Conservation (phyloP, 2,113 vertebrate species). For the Bubo scandiacus region DNA sequence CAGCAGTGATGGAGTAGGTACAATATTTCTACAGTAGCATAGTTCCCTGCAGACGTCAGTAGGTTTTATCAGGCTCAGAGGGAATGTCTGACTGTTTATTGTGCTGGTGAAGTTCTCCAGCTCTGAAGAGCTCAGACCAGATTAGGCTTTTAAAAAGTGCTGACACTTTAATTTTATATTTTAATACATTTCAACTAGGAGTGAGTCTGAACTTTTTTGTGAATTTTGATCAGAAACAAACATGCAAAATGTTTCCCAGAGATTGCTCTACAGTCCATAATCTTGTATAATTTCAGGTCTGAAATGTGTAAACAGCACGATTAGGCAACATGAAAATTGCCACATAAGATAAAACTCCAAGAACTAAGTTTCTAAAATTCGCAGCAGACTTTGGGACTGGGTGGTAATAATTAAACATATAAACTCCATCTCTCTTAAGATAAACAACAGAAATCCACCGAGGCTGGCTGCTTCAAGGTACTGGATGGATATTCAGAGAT, state of each 20-base stretch:
- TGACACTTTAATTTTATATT: neutral
- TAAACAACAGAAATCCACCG: neutral
- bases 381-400: neutral
- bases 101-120: neutral
- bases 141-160: neutral
- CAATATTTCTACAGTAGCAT: neutral
- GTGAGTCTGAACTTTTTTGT: neutral
- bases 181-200: neutral
- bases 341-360: neutral
- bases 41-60: slow-evolving; percentile 28
- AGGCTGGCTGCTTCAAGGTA: neutral
- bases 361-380: neutral
- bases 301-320: neutral
- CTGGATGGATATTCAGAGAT: neutral
- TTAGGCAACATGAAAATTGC: neutral
- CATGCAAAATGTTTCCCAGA: neutral
- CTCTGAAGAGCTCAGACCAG: neutral
- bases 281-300: neutral
- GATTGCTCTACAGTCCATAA: neutral
- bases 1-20: slow-evolving; percentile 15
- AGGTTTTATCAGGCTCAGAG: slow-evolving; percentile 7
- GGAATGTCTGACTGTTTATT: neutral
- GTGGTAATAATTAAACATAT: neutral
- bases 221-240: neutral
- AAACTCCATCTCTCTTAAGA: neutral